These are phyloP conservation scores for Dermatemys mawii DNA, from an alignment of 2,113 vertebrate species.

Conservation along the genomic window DNA sequence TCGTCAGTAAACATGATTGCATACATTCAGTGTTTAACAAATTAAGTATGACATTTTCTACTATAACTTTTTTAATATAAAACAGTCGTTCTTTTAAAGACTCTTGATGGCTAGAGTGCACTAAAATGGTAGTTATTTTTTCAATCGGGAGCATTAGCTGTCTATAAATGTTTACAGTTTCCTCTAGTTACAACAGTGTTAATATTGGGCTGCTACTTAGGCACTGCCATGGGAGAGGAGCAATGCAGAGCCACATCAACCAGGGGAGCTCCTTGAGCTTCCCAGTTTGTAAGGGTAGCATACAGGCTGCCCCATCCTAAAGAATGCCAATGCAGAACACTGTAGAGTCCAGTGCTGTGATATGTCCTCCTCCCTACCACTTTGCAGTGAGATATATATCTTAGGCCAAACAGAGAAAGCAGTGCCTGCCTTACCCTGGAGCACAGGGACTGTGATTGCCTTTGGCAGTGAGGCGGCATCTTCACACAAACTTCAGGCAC, in stretches of 20 bases:
- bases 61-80: neutral
- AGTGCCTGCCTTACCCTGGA: neutral
- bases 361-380: neutral
- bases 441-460: neutral
- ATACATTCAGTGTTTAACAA: neutral
- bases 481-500: neutral
- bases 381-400: neutral
- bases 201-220: neutral
- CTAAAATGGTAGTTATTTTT: neutral
- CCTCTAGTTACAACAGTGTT: neutral
- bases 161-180: neutral
- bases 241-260: neutral
- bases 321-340: neutral
- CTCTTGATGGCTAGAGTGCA: neutral
- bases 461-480: neutral
- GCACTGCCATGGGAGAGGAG: neutral
- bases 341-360: neutral
- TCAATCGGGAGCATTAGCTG: neutral
- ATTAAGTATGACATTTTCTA: neutral
- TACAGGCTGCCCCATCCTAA: neutral
- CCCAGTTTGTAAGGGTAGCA: neutral
- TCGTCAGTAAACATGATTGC: neutral
- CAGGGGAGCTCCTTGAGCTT: neutral
- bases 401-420: neutral
- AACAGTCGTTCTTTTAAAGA: neutral